Evolutionary conservation across 2,888 invertebrate species (phyloP), one percentile per base, ranked within the genome.

Genomic region (Drosophila neutralis): DNA sequence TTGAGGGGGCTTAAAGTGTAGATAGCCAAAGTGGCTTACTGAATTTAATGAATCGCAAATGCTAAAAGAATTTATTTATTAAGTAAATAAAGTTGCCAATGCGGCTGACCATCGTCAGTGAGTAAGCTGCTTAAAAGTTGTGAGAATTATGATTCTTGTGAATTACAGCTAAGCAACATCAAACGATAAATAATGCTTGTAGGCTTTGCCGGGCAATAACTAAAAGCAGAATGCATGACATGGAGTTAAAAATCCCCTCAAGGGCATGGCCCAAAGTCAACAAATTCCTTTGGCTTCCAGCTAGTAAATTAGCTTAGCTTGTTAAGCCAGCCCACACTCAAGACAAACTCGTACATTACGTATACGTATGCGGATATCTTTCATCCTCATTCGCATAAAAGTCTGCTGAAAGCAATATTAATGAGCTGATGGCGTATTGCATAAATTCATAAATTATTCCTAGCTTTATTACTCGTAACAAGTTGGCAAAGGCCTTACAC

Each of bases 401-500:
- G 53, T 69, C 18, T 13, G 66, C 70, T 71, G 59, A 83, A 68
- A 74, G 83, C 75, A 59, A 67, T 70, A 69, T 64, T 66, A 66
- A 73, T 64, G 57, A 73, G 73, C 56, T 61, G 73, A 57, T 45
- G 38, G 48, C 59, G 62, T 75, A 75, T 78, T 73, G 74, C 71
- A 77, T 69, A 74, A 81, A 63, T 73, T 81, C 71, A 88, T 88
- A 69, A 83, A 72, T 86, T 81, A 86, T 85, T 56, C 62, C 67
- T 52, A 53, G 52, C 33, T 7, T 36, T n/a, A 35, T 29, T 49
- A 65, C 21, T 56, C 40, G 62, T 67, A 65, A 74, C 53, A 62
- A 65, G 56, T 68, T 78, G 42, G 24, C 56, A 59, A 48, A 63
- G 42, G 13, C 61, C 27, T 36, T 56, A 48, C 29, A 35, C 36